Conservation (phyloP, 1,140 invertebrate species). For the Elymnias hypermnestra region DNA sequence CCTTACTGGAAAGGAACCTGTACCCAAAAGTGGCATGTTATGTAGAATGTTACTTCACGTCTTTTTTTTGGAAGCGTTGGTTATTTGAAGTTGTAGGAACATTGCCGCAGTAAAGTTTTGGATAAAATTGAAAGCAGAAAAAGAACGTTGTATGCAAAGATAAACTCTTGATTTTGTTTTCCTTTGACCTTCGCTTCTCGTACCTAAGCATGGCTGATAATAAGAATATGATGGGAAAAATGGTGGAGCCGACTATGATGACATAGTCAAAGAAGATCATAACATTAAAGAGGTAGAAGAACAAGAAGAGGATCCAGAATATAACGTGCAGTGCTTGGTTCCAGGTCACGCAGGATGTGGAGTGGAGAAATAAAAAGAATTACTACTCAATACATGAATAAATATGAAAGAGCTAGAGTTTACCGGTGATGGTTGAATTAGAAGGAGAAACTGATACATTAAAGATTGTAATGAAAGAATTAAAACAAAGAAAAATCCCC, state of each 20-base stretch:
- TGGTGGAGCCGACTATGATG: constrained; percentile 64
- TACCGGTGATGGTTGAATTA: constrained; percentile 99
- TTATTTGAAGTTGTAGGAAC: no score
- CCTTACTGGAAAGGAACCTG: no score
- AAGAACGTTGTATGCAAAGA: no score
- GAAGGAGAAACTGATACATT: constrained; percentile 99
- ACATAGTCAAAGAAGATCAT: constrained; percentile 65
- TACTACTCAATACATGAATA: constrained; percentile 97
- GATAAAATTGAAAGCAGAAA: no score
- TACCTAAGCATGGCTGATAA: no score
- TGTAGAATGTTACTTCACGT: no score
- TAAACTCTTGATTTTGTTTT: no score
- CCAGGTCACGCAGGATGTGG: constrained; percentile 85
- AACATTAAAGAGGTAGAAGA: constrained; percentile 65
- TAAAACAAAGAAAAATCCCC: constrained; percentile 98
- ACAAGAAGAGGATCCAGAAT: constrained; percentile 79
- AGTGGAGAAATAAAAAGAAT: constrained; percentile 90
- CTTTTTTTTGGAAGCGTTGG: no score
- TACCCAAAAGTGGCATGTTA: no score
- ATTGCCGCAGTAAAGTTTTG: no score
- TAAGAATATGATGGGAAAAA: constrained; percentile 66
- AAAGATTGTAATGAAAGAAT: constrained; percentile 99
- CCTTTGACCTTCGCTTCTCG: no score
- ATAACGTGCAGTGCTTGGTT: constrained; percentile 82
- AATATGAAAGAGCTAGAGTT: constrained; percentile 81